Evolutionary conservation across 2,888 invertebrate species (phyloP), one percentile per base, ranked within the genome.

Genomic region (Bombyx huttoni): DNA sequence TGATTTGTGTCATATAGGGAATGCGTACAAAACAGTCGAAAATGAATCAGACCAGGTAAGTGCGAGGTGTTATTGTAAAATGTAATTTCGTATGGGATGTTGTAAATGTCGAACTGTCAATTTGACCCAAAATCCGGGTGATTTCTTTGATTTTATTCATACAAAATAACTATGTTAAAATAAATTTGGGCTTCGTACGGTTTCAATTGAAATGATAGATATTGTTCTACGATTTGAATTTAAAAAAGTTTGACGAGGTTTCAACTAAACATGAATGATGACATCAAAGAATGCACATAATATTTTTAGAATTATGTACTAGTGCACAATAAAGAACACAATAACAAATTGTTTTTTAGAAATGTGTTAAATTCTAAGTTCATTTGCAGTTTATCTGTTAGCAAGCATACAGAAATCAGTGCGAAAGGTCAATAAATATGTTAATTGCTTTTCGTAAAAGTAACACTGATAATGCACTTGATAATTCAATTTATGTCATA

Each of bases 231-330:
- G 40, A 40, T 12, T 40, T 40, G 8, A 10, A 8, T 10, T 12
- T 3, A 40, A 10, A 40, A 40, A 8, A 40, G 7, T 40, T 12
- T 40, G 1, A 54, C 58, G 54, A 40, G 40, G 8, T 40, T 40
- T 40, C 40, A 40, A 40, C 40, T 12, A 40, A 40, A 40, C 40
- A 40, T 70, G 71, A 75, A 70, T 67, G 81, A 79, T 83, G 85
- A 81, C 84, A 85, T 81, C 74, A 67, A 78, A 77, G 78, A 78
- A 78, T 81, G 78, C 73, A 78, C 68, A 82, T 74, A 86, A 87
- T 87, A 87, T 87, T 87, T 87, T 83, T 87, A 87, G 87, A 87
- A 84, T 77, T 80, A 80, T 79, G 77, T 81, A 79, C 81, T 76
- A 84, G 24, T 79, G 76, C 68, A 73, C 73, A 72, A 67, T 81